Percentiles rank a stretch among this genome's conserved stretches.
These are phyloP conservation scores for Lottia scabra DNA, from an alignment of 2,888 invertebrate species.

Conservation along the genomic window DNA sequence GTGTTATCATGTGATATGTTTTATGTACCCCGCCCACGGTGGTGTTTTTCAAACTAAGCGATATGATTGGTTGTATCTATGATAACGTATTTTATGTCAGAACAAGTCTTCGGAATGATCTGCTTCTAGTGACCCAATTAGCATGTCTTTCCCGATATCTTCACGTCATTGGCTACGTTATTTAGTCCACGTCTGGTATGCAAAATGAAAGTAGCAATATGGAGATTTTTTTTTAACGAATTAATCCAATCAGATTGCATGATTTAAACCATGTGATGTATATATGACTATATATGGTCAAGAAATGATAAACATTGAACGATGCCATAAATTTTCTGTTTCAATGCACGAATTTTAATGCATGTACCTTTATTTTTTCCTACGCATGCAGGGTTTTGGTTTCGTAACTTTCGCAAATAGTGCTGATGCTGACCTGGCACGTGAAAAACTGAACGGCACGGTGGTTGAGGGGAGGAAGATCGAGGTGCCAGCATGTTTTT, in stretches of 20 bases:
- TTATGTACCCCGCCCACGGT: not conserved
- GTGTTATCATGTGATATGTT: not conserved
- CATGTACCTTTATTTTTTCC: conserved; percentile 74
- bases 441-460: conserved; percentile 99
- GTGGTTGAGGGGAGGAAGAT: conserved; percentile 99
- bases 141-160: not conserved
- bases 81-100: not conserved
- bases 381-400: conserved; percentile 98
- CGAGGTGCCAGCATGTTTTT: conserved; percentile 81
- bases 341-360: conserved; percentile 65
- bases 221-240: conserved; percentile 3
- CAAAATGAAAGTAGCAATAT: too few relatives aligned
- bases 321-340: conserved; percentile 50
- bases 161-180: too few relatives aligned
- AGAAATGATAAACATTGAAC: conserved; percentile 19
- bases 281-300: conserved; percentile 20
- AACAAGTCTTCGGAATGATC: not conserved
- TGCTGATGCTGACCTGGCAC: conserved; percentile 99
- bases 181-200: too few relatives aligned
- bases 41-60: not conserved
- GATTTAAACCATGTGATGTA: conserved; percentile 11
- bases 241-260: not conserved
- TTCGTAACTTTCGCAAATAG: conserved; percentile 99
- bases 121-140: conserved; percentile 4
- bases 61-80: too few relatives aligned